Evolutionary conservation across 1,140 invertebrate species (phyloP), one percentile per base, ranked within the genome.

Genomic region (Aphidius gifuensis): DNA sequence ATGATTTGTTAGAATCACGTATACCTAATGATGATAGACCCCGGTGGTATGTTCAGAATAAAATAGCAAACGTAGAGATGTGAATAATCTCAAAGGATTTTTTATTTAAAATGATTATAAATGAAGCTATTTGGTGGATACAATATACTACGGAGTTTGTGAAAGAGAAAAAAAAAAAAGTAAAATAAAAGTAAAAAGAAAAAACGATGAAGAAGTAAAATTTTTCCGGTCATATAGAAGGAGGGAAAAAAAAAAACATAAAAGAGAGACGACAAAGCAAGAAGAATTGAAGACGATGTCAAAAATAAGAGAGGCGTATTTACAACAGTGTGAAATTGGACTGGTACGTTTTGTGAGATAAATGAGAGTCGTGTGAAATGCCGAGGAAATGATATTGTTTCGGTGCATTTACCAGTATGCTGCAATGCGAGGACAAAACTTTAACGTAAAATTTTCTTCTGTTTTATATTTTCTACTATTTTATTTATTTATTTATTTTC

Each of bases 251-350:
- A 61, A 61, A 65, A 61, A 68, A 68, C 62, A 72, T 64, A 58
- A 62, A 43, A 51, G 65, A 67, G 50, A 57, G 65, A 61, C 71
- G 69, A 72, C 71, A 74, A 74, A 74, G 72, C 73, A 74, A 74
- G 72, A 74, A 74, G 68, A 71, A 74, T 74, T 73, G 72, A 73
- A 70, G 72, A 74, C 67, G 69, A 72, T 72, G 71, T 73, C 71
- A 72, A 73, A 71, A 75, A 72, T 71, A 72, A 73, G 69, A 74
- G 65, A 77, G 75, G 71, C 73, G 76, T 78, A 77, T 77, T 77
- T 78, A 76, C 76, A 77, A 76, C 74, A 68, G 75, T 78, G 76
- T 77, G 76, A 78, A 78, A 77, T 78, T 78, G 76, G 73, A 78
- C 75, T 75, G 73, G 73, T 77, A 73, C 71, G 4, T 67, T 66